Evolutionary conservation across 23 tunicate genomes (phyloP).

Genomic region (Diplosoma virens): DNA sequence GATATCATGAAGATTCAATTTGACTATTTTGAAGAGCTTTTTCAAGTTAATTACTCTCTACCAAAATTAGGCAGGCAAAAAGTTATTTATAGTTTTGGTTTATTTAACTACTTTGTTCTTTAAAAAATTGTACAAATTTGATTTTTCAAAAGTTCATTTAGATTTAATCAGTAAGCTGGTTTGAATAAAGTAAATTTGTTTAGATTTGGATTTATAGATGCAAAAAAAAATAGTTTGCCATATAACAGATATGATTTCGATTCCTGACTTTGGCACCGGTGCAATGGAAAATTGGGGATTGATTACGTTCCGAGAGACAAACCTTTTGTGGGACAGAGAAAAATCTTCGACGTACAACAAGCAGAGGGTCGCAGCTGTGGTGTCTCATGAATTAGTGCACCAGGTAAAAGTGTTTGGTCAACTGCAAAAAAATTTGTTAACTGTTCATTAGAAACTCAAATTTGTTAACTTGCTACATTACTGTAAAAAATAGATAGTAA

Average conservation of each 20-base stretch:
- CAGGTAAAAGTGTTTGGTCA: no score
- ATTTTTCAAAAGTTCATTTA: no score
- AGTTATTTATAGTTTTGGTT: neutral
- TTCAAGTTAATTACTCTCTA: conserved; percentile 68
- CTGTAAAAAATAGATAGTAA: no score
- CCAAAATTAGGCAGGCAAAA: conserved; percentile 66
- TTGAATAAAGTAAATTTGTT: no score
- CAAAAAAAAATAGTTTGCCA: no score
- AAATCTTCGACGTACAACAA: conserved; percentile 67
- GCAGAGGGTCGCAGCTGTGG: conserved; percentile 83
- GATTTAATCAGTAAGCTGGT: no score
- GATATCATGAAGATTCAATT: conserved; percentile 62
- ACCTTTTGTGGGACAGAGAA: conserved; percentile 64
- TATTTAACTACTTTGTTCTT: neutral
- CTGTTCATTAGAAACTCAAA: no score
- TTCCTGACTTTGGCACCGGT: conserved; percentile 90
- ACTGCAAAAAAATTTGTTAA: no score
- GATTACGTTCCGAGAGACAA: conserved; percentile 82
- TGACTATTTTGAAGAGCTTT: conserved; percentile 68
- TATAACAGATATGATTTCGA: conserved; percentile 76
- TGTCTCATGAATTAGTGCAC: conserved; percentile 96
- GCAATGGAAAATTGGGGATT: conserved; percentile 99
- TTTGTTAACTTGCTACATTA: no score
- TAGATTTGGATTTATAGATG: no score
- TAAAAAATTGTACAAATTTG: no score